Evolutionary conservation across 2,113 vertebrate genomes (phyloP).

Genomic region (Pelecanoides urinatrix): DNA sequence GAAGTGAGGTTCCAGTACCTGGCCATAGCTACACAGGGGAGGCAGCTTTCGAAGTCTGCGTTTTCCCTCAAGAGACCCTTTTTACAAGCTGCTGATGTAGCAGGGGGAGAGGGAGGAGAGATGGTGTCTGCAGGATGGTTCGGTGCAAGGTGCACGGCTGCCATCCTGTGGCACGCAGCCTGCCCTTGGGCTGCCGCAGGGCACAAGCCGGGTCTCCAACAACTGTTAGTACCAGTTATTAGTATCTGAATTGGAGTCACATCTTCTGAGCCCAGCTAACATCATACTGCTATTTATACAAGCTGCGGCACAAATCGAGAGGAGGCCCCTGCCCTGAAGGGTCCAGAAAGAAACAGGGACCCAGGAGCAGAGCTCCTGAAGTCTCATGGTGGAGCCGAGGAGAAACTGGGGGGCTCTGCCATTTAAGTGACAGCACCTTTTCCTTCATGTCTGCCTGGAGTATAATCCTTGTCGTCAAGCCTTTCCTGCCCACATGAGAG

Average conservation of each 20-base stretch:
- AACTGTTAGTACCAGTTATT: not conserved
- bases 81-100: not conserved
- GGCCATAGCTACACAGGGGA: not conserved
- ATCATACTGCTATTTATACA: not conserved
- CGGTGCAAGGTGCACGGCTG: not conserved
- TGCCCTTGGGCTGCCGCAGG: accelerated
- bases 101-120: not conserved
- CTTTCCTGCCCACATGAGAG: not conserved
- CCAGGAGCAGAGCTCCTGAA: not conserved
- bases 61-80: not conserved
- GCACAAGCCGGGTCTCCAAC: not conserved
- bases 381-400: too few species aligned
- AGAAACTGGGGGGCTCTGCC: not conserved
- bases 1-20: not conserved
- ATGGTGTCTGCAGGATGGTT: too few species aligned
- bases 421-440: not conserved
- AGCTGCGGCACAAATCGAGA: not conserved
- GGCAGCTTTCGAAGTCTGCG: not conserved
- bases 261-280: not conserved
- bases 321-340: not conserved
- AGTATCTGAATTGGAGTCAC: not conserved
- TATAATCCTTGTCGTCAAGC: not conserved
- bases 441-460: not conserved
- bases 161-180: not conserved
- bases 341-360: not conserved